These are phyloP conservation scores for Alethe castanea DNA, from an alignment of 2,113 vertebrate genomes.

Conservation along the genomic window DNA sequence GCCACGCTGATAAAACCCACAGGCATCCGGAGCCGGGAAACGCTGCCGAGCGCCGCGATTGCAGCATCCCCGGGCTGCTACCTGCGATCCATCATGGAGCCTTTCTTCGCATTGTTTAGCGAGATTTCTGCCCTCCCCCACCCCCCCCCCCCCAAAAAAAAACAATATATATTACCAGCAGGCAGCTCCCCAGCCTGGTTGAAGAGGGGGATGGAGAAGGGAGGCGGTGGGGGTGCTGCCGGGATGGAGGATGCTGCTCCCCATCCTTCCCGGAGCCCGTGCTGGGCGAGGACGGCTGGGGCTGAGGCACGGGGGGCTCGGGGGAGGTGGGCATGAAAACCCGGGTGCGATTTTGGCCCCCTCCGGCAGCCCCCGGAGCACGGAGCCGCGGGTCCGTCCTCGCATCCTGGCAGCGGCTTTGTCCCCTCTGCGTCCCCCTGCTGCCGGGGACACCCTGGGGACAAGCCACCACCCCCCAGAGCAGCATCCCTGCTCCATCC, in stretches of 20 bases:
- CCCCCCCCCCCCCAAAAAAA: neutral
- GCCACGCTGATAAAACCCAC: neutral
- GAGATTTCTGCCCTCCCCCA: neutral
- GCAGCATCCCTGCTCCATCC: neutral
- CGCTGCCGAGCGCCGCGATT: neutral
- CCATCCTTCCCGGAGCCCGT: neutral
- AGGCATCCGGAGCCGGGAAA: neutral
- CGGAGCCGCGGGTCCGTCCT: neutral
- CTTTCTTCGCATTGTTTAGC: constrained; percentile 5
- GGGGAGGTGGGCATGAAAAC: neutral
- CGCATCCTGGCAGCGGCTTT: neutral
- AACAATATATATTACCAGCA: neutral
- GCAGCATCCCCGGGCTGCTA: neutral
- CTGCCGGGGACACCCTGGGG: neutral
- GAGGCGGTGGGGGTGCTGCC: neutral
- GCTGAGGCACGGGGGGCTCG: neutral
- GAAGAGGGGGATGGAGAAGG: neutral
- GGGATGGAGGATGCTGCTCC: neutral
- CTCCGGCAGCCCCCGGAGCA: neutral
- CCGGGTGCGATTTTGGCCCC: rapidly evolving
- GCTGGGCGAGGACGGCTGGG: neutral
- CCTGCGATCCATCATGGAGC: constrained; percentile 43
- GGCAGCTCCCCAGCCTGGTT: neutral
- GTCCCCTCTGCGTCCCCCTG: neutral
- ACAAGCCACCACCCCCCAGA: neutral